Base-by-base conservation (phyloP, 2,797 vertebrate genomes). In the Sebastes flavidus region DNA sequence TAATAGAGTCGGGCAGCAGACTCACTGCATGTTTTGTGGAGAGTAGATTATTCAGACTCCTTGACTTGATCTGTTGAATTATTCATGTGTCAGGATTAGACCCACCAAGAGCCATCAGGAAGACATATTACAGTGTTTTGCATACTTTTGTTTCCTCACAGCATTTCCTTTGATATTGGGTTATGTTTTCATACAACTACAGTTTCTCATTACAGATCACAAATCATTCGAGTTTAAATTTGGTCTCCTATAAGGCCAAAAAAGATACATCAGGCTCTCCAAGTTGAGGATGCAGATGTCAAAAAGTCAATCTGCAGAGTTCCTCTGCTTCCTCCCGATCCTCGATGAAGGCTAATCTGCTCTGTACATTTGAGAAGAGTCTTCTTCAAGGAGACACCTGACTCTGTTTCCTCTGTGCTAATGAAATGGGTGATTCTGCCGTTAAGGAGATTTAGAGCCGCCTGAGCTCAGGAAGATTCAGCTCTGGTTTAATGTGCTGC, bases 1-100 rank as follows among this genome's bases (percentile, higher is more conserved):
- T 78, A 78, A 78, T 38, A 0, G 34, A 86, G 83, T 71, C 8
- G 0, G 72, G 59, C 78, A 32, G 68, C 75, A 60, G 77, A 73
- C 68, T 83, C 58, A 9, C 36, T 55, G 13, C 75, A 59, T 68
- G 81, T 79, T 78, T 74, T 59, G 75, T 68, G 62, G 29, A 65
- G 60, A 82, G 78, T 78, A 75, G 83, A 90, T 91, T 87, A 85
- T 86, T 91, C 84, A 77, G 74, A 83, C 74, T 77, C 52, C 59
- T 87, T n/a, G 10, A 67, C 67, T 72, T 79, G 74, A 86, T 79
- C 78, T 65, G 72, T 14, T 92, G 82, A 90, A 91, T 89, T 72
- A 92, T 91, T 89, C 84, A 90, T 87, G 22, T 58, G 22, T 58
- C 49, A 65, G 61, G 80, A 82, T 89, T 63, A 78, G 55, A 60